Base-by-base conservation (phyloP, 2,113 vertebrate species). In the Camelus dromedarius region DNA sequence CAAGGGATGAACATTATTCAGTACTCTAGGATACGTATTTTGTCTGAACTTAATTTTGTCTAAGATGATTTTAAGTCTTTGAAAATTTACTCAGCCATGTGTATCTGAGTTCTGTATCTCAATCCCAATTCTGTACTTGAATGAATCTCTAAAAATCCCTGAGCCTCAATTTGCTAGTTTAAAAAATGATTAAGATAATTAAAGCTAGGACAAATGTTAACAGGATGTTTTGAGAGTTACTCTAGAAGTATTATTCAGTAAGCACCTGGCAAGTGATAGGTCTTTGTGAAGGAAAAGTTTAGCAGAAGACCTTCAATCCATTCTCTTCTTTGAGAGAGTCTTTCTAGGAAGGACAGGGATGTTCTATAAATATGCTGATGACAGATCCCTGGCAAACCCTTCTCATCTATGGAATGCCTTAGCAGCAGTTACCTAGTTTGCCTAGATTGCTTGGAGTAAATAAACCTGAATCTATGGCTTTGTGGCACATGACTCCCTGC, bases 161-260 rank as follows among this genome's bases (percentile, higher is more conserved):
- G 24, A 42, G 16, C 13, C 46, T 73, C 24, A 66, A 84, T 35
- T 73, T 95, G 28, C n/a, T 76, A 70, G 48, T 67, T 75, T 32
- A 56, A 69, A 93, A 64, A 76, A 32, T 73, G 4, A 58, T 48
- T 77, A 92, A n/a, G 26, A 64, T 77, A 69, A 50, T 67, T 60
- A 81, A 70, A 93, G 3, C 38, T 42, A 42, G 38, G 38, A 42
- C 38, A 42, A 1, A 1, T 42, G 38, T 42, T 42, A 42, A 42
- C 38, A 42, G 38, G 38, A 42, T 42, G 38, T 42, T 95, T 91
- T 93, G 35, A 86, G 28, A 88, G 38, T 83, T 88, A 88, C 75
- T 62, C 13, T 76, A 86, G 46, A 60, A 46, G 90, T 93, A n/a
- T 64, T 10, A 52, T 56, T 72, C 28, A 85, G 1, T 72, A 79